These are phyloP conservation scores for Chamaetylas fuelleborni DNA, from an alignment of 2,113 vertebrate genomes.

Conservation along the genomic window DNA sequence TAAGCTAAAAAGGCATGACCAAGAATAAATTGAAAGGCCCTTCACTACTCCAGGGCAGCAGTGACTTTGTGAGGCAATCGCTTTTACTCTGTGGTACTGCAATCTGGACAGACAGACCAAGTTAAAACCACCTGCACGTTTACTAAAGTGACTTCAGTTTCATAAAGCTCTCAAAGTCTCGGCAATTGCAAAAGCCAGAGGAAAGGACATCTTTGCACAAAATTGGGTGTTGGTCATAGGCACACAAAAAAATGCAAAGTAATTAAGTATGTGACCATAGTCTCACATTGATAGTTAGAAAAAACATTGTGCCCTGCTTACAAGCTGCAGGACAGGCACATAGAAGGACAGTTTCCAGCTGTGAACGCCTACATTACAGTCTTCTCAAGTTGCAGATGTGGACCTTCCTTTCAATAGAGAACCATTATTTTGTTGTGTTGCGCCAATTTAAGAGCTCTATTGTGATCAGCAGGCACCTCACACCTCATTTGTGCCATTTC, in stretches of 20 bases:
- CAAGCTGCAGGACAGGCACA: background rate
- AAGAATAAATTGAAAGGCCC: conserved; percentile 56
- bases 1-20: conserved; percentile 60
- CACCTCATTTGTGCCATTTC: background rate
- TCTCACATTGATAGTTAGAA: background rate
- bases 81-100: background rate
- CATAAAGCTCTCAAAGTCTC: background rate
- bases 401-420: background rate
- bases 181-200: background rate
- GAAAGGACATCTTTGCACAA: background rate
- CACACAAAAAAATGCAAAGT: background rate
- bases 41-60: conserved; percentile 3
- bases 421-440: background rate
- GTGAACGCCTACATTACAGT: background rate
- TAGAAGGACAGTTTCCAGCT: background rate
- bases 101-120: background rate
- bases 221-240: background rate
- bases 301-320: background rate
- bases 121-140: background rate
- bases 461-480: background rate
- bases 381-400: background rate
- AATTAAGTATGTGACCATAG: background rate
- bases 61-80: background rate
- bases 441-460: background rate
- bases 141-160: background rate